phyloP scores from a whole-genome alignment of 2,113 vertebrate genomes.

The Myocastor coypus region DNA sequence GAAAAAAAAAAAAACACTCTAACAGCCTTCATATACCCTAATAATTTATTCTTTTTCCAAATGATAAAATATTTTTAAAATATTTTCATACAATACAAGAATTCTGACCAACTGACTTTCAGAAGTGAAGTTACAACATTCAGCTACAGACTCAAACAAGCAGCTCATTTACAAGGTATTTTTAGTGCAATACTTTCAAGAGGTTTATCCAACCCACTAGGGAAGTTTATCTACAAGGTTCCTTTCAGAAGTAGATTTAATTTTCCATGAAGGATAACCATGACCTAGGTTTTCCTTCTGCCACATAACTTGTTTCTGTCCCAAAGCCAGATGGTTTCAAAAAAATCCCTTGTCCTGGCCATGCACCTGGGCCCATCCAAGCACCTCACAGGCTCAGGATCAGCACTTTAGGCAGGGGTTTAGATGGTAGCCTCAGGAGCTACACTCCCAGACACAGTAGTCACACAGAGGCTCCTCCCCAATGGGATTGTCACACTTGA shows the following conservation, averaged over 20 bases:
- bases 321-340: conserved; percentile 14
- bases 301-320: conserved; percentile 30
- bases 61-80: conserved; percentile 33
- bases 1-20: neutral
- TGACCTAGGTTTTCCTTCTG: neutral
- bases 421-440: neutral
- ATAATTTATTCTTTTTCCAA: conserved; percentile 59
- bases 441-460: neutral
- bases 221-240: neutral
- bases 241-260: conserved; percentile 47
- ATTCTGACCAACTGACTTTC: conserved; percentile 44
- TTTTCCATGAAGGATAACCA: conserved; percentile 37
- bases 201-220: neutral
- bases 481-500: neutral
- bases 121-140: conserved; percentile 24
- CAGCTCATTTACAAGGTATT: conserved; percentile 29
- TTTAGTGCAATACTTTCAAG: conserved; percentile 42
- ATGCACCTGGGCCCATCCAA: neutral
- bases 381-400: neutral
- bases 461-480: neutral
- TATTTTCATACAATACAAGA: no score
- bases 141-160: conserved; percentile 19
- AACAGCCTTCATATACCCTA: neutral
- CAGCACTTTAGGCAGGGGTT: neutral
- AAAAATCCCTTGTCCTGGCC: conserved; percentile 29